Base-by-base conservation (phyloP, 2,888 invertebrate genomes). In the Trilocha varians region DNA sequence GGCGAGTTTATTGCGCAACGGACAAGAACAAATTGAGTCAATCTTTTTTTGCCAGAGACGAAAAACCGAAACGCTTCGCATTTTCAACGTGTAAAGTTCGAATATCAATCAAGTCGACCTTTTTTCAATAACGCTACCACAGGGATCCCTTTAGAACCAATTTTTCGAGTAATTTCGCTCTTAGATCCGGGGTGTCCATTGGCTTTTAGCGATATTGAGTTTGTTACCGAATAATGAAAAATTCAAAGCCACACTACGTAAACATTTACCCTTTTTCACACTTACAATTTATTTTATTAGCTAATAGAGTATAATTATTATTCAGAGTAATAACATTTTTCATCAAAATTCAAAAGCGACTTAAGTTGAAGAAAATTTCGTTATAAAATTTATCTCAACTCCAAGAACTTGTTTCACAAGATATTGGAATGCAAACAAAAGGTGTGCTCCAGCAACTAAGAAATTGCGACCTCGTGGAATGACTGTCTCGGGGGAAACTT, bases 21-120 rank as follows among this genome's bases (percentile, higher is more conserved):
- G 84, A 84, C 84, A 82, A 73, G 76, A 77, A 83, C 77, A 85
- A 85, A 84, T 84, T 70, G 80, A 80, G 82, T 78, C 83, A 77
- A 79, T 83, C 76, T 82, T 82, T 82, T 78, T 80, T 78, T 72
- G 65, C 69, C 59, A 62, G 69, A 70, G 72, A 74, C 71, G 75
- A 75, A 79, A 78, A 78, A 75, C 67, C 74, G 75, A 73, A 77
- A 78, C 75, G 71, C 65, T 74, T 72, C 61, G 71, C 73, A 72
- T 78, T 79, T 80, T 78, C 73, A 78, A 74, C 76, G 76, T 79
- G 80, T 75, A 77, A 83, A 83, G 73, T 80, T 78, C 70, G 72
- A 73, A 71, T 80, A 84, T 83, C 78, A 84, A 84, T 84, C 82
- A 82, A 75, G 71, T 56, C 69, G 74, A 71, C 79, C 79, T 77